phyloP scores from a whole-genome alignment of 2,113 vertebrate species.

The Etheostoma cragini region DNA sequence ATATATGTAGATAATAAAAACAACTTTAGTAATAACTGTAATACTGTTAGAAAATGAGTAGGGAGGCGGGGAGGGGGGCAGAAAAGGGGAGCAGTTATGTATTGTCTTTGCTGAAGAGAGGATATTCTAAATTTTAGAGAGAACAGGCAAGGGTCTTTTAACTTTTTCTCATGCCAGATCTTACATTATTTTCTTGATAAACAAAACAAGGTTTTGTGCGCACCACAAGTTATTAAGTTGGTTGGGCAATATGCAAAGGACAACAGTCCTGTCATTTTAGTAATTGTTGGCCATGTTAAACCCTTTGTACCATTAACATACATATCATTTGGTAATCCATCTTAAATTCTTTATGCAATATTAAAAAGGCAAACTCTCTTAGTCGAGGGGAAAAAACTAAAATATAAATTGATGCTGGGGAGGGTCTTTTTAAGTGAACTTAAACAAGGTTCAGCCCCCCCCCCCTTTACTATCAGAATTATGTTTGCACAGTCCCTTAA shows the following conservation, averaged over 20 bases:
- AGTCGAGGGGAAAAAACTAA: background rate
- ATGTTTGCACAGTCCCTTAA: background rate
- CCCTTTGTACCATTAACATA: background rate
- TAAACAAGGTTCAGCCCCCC: background rate
- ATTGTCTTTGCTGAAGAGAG: background rate
- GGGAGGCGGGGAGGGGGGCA: background rate
- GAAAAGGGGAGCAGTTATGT: background rate
- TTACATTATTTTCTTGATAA: background rate
- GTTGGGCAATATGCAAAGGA: background rate
- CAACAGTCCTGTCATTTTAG: background rate
- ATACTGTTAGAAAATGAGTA: background rate
- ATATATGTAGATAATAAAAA: background rate
- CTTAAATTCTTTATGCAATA: background rate
- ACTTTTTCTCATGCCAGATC: background rate
- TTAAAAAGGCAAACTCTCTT: background rate
- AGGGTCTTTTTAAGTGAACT: background rate
- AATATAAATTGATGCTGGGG: background rate
- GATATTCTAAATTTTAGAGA: background rate
- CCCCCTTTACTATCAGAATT: background rate
- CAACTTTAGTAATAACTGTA: background rate
- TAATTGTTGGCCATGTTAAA: background rate
- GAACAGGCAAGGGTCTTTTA: background rate
- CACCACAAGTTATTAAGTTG: background rate
- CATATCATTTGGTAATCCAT: background rate
- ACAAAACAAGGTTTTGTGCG: background rate